Conservation (phyloP, 2,113 vertebrate species). For the Tachysurus vachellii region DNA sequence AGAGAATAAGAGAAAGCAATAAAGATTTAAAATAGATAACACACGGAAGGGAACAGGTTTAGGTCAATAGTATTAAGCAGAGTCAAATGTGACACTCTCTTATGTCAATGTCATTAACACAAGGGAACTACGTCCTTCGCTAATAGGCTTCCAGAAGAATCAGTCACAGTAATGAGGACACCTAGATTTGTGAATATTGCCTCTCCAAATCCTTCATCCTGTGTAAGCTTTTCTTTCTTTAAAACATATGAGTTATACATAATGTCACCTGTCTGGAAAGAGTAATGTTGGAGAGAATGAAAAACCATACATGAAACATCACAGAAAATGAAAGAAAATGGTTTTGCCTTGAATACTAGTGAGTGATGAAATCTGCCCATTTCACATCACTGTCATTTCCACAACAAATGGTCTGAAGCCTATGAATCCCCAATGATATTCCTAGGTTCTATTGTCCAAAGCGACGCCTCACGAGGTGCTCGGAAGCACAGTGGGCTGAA, state of each 20-base stretch:
- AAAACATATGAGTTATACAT: constrained; percentile 8
- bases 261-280: background rate
- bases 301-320: background rate
- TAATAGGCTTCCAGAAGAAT: constrained; percentile 53
- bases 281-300: constrained; percentile 1
- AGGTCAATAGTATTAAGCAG: constrained; percentile 58
- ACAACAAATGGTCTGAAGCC: background rate
- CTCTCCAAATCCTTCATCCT: constrained; percentile 21
- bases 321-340: constrained; percentile 5
- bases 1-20: constrained; percentile 12
- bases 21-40: constrained; percentile 13
- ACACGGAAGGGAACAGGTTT: constrained; percentile 35
- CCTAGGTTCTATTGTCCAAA: background rate
- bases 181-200: constrained; percentile 23
- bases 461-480: background rate
- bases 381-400: background rate
- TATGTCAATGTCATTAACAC: constrained; percentile 58
- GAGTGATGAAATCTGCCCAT: background rate
- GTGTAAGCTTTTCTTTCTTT: constrained; percentile 1
- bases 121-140: constrained; percentile 38
- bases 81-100: constrained; percentile 57
- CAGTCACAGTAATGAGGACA: constrained; percentile 59
- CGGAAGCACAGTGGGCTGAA: constrained; percentile 1
- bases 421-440: background rate
- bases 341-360: background rate